Conservation (phyloP, 2,888 invertebrate species). For the Camptogramma bilineatum region DNA sequence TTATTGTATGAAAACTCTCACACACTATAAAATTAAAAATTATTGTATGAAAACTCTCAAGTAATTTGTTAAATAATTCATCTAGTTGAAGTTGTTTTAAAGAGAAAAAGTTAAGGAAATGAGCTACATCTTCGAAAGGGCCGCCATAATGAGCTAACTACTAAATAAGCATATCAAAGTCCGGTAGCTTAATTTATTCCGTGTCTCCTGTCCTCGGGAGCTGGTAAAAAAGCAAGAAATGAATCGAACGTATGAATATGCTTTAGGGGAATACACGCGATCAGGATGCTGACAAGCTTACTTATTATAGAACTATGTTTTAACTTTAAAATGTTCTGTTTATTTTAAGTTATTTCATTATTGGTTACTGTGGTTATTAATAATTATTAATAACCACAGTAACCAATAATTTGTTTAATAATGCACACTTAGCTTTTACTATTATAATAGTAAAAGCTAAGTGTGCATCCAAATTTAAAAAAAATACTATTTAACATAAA, state of each 20-base stretch:
- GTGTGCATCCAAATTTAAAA: too few species aligned
- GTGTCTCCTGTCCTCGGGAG: slow-evolving; percentile 67
- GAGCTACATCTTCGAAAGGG: slow-evolving; percentile 11
- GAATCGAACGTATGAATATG: slow-evolving; percentile 42
- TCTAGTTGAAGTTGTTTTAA: too few species aligned
- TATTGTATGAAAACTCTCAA: too few species aligned
- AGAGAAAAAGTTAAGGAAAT: slow-evolving; percentile 10
- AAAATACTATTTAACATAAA: too few species aligned
- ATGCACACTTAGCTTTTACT: too few species aligned
- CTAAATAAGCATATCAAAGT: slow-evolving; percentile 67
- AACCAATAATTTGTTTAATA: too few species aligned
- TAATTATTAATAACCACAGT: too few species aligned
- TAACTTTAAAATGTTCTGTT: not conserved
- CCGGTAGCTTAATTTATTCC: slow-evolving; percentile 83
- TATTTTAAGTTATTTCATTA: not conserved
- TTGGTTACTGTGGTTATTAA: too few species aligned
- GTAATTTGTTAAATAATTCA: too few species aligned
- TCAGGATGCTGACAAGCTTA: slow-evolving; percentile 1
- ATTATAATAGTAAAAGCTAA: too few species aligned
- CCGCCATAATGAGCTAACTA: slow-evolving; percentile 51
- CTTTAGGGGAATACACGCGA: slow-evolving; percentile 27
- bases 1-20: too few species aligned
- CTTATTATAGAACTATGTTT: not conserved
- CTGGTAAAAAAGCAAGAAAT: slow-evolving; percentile 56
- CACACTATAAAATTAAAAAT: too few species aligned